A percentile compares a stretch with the other conserved stretches of the same genome.
phyloP scores from a whole-genome alignment of 2,113 vertebrate species.

The Malurus cyaneus region DNA sequence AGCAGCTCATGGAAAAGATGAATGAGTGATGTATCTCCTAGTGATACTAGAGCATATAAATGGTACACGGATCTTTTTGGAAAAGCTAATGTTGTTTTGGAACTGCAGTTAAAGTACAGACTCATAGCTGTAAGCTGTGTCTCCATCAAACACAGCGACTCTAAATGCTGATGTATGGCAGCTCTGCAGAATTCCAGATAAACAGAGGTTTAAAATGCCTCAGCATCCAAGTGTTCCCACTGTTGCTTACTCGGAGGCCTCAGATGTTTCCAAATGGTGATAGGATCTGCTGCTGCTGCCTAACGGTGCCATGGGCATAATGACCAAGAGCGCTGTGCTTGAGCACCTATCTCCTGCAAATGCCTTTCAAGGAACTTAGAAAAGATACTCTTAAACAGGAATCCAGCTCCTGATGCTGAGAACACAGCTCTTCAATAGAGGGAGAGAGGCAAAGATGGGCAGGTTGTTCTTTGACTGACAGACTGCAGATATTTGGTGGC shows the following conservation, averaged over 20 bases:
- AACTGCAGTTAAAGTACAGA: not conserved
- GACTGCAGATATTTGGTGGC: not conserved
- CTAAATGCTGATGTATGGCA: not conserved
- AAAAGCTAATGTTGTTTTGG: not conserved
- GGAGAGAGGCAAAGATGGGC: not conserved
- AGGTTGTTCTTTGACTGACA: not conserved
- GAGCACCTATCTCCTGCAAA: not conserved
- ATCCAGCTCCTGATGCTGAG: not conserved
- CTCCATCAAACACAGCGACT: not conserved
- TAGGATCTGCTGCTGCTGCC: not conserved
- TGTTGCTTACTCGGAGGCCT: not conserved
- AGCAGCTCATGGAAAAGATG: not conserved
- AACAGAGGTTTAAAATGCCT: not conserved
- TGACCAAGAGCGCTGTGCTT: not conserved
- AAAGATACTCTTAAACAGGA: not conserved
- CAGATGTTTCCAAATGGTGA: not conserved
- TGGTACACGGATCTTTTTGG: not conserved
- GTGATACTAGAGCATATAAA: not conserved
- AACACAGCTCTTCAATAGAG: not conserved
- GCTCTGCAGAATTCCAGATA: not conserved
- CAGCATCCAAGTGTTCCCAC: not conserved
- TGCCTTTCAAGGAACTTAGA: not conserved
- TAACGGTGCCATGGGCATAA: not conserved
- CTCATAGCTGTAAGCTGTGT: not conserved
- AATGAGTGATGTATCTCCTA: not conserved